Base-by-base conservation (phyloP, 2,797 vertebrate species). In the Enteromius unitaeniatus region DNA sequence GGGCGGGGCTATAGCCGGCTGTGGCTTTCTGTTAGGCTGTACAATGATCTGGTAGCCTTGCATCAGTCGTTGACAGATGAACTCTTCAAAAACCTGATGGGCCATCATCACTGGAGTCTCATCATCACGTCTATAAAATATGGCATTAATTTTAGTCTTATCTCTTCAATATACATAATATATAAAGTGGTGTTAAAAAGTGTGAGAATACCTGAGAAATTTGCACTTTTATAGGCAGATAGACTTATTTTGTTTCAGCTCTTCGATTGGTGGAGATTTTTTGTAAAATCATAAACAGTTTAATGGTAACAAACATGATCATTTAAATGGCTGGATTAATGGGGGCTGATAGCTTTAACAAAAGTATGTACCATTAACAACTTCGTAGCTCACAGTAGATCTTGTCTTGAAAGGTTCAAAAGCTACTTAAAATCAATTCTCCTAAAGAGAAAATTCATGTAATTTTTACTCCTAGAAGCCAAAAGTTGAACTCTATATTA, bases 1-100 rank as follows among this genome's bases (percentile, higher is more conserved):
- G 0, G 97, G 96, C 0, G 97, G 96, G 0, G 95, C 96, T 79
- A 94, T 92, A 0, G 92, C 58, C 0, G 97, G 91, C 55, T 83
- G 92, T 0, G 95, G 31, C 60, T 97, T 99, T 90, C 95, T 96
- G 15, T 96, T 97, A 70, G 96, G 86, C 53, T 97, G 98, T 88
- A 99, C 97, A 26, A 99, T 99, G 78, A 99, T 97, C 88, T 99
- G 98, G 89, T 98, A 99, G 49, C 98, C 98, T 89, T 99, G 98
- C 98, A 99, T 99, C 87, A 99, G 92, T 3, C 98, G 95, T 92
- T 99, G 98, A 86, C 97, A 99, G 88, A 99, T 97, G 65, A 99
- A 99, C 90, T 99, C 97, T 89, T 99, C 98, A 91, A 99, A 99
- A 68, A 99, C 98, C 87, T 97, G 97, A 78, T 96, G 95, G 0